phyloP scores from a whole-genome alignment of 2,797 vertebrate species.

The Pangasius macronema region DNA sequence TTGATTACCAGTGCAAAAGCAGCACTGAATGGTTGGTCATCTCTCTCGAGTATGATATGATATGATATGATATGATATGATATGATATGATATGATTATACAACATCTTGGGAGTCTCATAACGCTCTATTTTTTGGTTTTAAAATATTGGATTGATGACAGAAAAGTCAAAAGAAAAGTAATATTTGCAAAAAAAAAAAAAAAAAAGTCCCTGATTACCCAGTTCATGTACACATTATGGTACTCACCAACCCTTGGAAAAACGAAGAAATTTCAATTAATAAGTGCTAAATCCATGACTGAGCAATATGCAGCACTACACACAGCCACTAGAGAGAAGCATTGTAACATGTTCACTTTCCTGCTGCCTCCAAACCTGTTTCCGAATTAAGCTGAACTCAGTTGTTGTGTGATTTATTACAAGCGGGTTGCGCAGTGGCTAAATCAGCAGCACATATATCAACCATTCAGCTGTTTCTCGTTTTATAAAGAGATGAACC shows the following conservation, averaged over 20 bases:
- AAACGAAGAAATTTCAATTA: not conserved
- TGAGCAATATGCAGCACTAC: conserved; percentile 1
- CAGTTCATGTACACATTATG: not conserved
- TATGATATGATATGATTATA: not conserved
- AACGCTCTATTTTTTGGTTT: not conserved
- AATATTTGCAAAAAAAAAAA: not conserved
- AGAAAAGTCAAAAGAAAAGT: not conserved
- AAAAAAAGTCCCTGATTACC: not conserved
- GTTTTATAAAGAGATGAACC: conserved; percentile 48
- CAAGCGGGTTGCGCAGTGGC: conserved; percentile 23
- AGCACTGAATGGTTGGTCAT: not conserved
- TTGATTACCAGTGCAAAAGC: not conserved
- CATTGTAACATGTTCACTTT: conserved; percentile 23
- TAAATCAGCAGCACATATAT: conserved; percentile 50
- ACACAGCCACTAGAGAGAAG: conserved; percentile 45
- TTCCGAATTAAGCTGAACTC: conserved; percentile 24
- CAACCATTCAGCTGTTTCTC: conserved; percentile 51
- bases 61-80: too few species aligned
- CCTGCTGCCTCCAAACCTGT: not conserved
- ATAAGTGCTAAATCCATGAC: not conserved
- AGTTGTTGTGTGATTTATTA: conserved; percentile 53
- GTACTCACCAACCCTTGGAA: not conserved
- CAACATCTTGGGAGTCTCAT: not conserved
- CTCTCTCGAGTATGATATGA: not conserved
- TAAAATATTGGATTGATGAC: not conserved